A percentile compares a stretch with the other conserved stretches of the same genome.
Evolutionary conservation across 2,113 vertebrate genomes (phyloP).

Genomic region (Vulpes vulpes): DNA sequence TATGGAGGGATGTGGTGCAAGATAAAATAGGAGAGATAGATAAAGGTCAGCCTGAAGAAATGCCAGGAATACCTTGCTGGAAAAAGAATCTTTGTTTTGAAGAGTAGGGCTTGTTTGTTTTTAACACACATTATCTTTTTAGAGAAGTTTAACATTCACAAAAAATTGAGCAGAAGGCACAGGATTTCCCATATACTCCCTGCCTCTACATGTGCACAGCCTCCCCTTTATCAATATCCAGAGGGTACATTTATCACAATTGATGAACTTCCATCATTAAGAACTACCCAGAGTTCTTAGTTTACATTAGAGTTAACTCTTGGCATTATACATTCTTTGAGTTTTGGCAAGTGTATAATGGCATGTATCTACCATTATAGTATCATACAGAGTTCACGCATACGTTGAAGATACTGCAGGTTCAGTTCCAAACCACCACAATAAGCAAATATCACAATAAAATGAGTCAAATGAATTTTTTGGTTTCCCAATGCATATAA

Average conservation of each 20-base stretch:
- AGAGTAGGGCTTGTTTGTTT: background rate
- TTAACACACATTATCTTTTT: background rate
- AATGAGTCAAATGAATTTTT: background rate
- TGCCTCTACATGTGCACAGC: background rate
- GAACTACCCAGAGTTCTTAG: background rate
- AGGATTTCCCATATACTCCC: background rate
- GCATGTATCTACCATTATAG: background rate
- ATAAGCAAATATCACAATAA: background rate
- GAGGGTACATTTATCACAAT: background rate
- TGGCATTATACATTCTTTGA: background rate
- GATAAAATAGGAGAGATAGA: background rate
- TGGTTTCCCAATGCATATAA: background rate
- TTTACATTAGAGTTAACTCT: background rate
- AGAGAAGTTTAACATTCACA: background rate
- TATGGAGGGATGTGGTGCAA: background rate
- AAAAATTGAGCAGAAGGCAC: background rate
- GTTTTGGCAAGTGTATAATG: background rate
- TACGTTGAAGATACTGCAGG: background rate
- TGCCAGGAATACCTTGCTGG: background rate
- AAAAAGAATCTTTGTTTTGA: slow-evolving; percentile 34
- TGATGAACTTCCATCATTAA: background rate
- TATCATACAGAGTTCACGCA: background rate
- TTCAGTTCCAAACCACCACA: background rate
- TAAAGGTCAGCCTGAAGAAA: background rate
- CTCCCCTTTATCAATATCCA: background rate